Evolutionary conservation across 2,113 vertebrate genomes (phyloP).

Genomic region (Eupsittula cactorum): DNA sequence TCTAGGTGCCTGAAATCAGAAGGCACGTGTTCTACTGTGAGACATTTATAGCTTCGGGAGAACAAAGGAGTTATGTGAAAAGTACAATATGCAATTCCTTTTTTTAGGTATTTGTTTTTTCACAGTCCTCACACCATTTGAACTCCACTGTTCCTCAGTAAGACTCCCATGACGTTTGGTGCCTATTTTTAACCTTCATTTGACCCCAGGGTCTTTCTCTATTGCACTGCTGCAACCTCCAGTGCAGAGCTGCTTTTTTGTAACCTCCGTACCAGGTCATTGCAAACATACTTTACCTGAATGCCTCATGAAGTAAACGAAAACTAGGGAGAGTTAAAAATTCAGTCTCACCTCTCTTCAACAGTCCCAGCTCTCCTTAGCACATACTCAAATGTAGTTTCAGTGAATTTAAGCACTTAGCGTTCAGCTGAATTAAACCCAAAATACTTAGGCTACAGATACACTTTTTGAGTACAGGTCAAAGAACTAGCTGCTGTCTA

Average conservation of each 20-base stretch:
- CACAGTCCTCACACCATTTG: neutral
- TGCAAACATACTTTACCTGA: neutral
- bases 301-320: neutral
- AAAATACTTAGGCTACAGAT: neutral
- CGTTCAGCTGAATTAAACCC: neutral
- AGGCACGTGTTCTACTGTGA: neutral
- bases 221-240: neutral
- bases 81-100: neutral
- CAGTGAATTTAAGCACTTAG: neutral
- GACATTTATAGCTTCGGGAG: neutral
- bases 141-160: neutral
- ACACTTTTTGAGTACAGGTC: neutral
- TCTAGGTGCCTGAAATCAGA: neutral
- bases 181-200: neutral
- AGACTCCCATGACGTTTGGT: neutral
- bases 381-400: neutral
- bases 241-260: neutral
- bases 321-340: neutral
- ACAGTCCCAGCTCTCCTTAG: neutral
- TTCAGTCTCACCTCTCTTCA: neutral
- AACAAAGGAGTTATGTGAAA: neutral
- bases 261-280: neutral
- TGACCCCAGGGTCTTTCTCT: neutral
- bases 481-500: neutral
- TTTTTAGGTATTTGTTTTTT: neutral